Conservation (phyloP, 2,113 vertebrate species). For the Notothenia rossii region DNA sequence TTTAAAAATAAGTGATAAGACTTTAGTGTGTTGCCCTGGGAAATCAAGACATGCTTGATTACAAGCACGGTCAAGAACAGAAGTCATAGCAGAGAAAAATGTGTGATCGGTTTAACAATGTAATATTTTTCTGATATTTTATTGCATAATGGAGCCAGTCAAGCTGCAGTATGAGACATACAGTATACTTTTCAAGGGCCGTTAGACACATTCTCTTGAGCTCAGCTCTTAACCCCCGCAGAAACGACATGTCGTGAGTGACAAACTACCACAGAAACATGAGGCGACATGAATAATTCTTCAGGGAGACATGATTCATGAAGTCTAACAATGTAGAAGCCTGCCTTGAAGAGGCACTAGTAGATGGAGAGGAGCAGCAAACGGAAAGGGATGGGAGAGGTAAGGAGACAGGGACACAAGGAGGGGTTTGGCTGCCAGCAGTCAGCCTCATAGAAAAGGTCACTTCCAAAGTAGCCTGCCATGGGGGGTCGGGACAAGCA, state of each 20-base stretch:
- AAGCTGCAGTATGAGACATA: constrained; percentile 21
- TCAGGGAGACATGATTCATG: constrained; percentile 30
- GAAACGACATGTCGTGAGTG: constrained; percentile 21
- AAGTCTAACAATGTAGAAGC: constrained; percentile 45
- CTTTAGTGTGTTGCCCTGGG: background rate
- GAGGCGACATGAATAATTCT: constrained; percentile 21
- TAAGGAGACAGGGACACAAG: constrained; percentile 67
- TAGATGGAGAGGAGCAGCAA: constrained; percentile 61
- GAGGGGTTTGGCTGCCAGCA: constrained; percentile 62
- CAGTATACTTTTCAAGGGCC: constrained; percentile 28
- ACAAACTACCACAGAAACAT: constrained; percentile 47
- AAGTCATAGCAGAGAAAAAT: constrained; percentile 9
- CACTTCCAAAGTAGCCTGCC: constrained; percentile 79
- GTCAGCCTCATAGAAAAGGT: constrained; percentile 82
- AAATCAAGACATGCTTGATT: constrained; percentile 39
- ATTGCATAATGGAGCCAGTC: constrained; percentile 29
- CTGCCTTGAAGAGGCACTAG: constrained; percentile 35
- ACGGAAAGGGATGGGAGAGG: constrained; percentile 79
- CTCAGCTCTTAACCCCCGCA: constrained; percentile 34
- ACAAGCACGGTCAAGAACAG: constrained; percentile 11
- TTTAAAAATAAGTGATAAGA: constrained; percentile 30
- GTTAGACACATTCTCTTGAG: constrained; percentile 33
- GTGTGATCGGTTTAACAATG: constrained; percentile 25
- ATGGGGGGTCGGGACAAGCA: constrained; percentile 82
- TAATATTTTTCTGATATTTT: constrained; percentile 43